phyloP scores from a whole-genome alignment of 2,113 vertebrate species.

The Axis porcinus region DNA sequence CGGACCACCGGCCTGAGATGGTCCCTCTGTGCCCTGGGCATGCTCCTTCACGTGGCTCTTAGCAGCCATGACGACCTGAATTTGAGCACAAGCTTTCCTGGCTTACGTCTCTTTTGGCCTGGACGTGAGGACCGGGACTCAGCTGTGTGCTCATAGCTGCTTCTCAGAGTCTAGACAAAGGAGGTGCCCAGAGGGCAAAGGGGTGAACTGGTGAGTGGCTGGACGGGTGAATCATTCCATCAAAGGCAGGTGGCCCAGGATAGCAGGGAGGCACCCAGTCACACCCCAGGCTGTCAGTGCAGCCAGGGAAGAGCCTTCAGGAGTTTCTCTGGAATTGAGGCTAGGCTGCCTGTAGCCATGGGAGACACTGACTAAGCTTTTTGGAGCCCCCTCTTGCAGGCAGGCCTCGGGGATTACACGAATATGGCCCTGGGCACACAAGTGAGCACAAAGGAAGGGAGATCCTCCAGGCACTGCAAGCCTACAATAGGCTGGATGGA shows the following conservation, averaged over 20 bases:
- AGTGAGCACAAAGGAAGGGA: too few relatives aligned
- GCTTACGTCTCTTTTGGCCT: not conserved
- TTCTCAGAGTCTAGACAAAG: not conserved
- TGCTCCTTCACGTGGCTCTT: fast-evolving
- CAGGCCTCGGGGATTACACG: not conserved
- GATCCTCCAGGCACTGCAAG: not conserved
- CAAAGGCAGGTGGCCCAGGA: not conserved
- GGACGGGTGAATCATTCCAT: not conserved
- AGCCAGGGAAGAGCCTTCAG: not conserved
- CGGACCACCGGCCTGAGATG: fast-evolving
- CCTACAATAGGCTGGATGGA: not conserved
- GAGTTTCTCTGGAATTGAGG: not conserved
- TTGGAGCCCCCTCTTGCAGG: not conserved
- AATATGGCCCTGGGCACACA: not conserved
- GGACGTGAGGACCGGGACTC: fast-evolving
- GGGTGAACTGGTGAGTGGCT: not conserved
- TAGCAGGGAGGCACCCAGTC: not conserved
- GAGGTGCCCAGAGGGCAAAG: not conserved
- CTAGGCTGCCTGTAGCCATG: not conserved
- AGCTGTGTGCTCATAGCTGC: not conserved
- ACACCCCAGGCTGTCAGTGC: too few relatives aligned
- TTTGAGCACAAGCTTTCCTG: too few relatives aligned
- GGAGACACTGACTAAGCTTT: not conserved
- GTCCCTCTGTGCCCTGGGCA: not conserved
- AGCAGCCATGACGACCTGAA: not conserved